phyloP scores from a whole-genome alignment of 2,113 vertebrate genomes.

The Platichthys flesus region DNA sequence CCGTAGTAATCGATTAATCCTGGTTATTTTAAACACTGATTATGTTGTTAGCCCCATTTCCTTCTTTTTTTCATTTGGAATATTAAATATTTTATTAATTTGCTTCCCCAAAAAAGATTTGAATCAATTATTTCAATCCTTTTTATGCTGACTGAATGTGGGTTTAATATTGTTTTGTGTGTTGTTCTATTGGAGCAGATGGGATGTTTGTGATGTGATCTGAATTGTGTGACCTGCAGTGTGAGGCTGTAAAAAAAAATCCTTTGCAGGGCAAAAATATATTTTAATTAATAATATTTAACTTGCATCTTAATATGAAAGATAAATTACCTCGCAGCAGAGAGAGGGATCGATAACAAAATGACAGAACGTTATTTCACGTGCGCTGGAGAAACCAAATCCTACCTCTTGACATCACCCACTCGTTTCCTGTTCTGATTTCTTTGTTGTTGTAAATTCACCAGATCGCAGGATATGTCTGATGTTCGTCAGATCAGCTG shows the following conservation, averaged over 20 bases:
- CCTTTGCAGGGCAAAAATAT: background rate
- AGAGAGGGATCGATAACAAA: background rate
- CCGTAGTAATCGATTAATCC: conserved; percentile 4
- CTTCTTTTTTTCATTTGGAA: background rate
- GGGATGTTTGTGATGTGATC: background rate
- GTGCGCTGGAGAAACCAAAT: conserved; percentile 31
- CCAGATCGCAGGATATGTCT: conserved; percentile 1
- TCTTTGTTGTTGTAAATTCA: conserved; percentile 16
- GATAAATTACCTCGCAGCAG: background rate
- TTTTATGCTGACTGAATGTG: no score
- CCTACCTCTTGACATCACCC: conserved; percentile 42
- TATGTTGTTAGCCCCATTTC: background rate
- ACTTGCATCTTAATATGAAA: background rate
- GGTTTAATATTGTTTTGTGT: background rate
- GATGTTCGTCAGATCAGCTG: background rate
- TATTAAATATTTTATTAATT: background rate
- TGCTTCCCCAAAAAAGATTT: background rate
- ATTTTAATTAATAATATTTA: background rate
- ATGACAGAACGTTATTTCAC: background rate
- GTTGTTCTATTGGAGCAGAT: background rate
- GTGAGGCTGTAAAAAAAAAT: background rate
- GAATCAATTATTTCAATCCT: background rate
- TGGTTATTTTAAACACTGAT: background rate
- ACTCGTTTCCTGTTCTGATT: background rate
- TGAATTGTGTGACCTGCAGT: background rate